Evolutionary conservation across 2,888 invertebrate species (phyloP).

Genomic region (Drosophila lacicola): DNA sequence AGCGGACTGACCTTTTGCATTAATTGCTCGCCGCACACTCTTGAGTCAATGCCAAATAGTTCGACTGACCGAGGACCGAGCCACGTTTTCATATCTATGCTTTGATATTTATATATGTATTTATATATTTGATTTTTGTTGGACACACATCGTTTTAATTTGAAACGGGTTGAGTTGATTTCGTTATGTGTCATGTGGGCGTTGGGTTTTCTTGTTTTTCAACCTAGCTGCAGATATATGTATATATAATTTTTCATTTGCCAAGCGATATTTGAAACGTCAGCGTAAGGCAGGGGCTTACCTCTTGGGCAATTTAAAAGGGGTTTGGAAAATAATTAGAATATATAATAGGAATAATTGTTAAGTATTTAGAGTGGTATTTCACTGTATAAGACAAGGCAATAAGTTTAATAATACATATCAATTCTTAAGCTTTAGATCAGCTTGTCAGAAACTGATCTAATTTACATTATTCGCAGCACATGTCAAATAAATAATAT

Average conservation of each 20-base stretch:
- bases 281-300: slow-evolving; percentile 29
- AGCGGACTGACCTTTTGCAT: slow-evolving; percentile 69
- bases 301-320: not conserved
- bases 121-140: slow-evolving; percentile 4
- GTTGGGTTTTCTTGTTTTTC: slow-evolving; percentile 61
- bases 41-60: slow-evolving; percentile 51
- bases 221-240: slow-evolving; percentile 26
- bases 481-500: too few species aligned
- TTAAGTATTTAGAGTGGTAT: too few species aligned
- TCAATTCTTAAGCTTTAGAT: too few species aligned
- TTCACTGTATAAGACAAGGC: too few species aligned
- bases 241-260: slow-evolving; percentile 51
- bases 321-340: not conserved
- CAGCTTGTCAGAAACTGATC: too few species aligned
- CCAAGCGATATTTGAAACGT: slow-evolving; percentile 23
- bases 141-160: slow-evolving; percentile 18
- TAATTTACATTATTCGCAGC: too few species aligned
- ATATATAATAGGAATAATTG: too few species aligned
- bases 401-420: too few species aligned
- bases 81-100: slow-evolving; percentile 8
- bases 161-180: slow-evolving; percentile 32
- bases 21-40: slow-evolving; percentile 58
- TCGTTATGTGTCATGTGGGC: slow-evolving; percentile 58
- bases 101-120: not conserved
- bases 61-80: slow-evolving; percentile 32